Evolutionary conservation across 2,888 invertebrate genomes (phyloP).

Genomic region (Tubiluchus corallicola): DNA sequence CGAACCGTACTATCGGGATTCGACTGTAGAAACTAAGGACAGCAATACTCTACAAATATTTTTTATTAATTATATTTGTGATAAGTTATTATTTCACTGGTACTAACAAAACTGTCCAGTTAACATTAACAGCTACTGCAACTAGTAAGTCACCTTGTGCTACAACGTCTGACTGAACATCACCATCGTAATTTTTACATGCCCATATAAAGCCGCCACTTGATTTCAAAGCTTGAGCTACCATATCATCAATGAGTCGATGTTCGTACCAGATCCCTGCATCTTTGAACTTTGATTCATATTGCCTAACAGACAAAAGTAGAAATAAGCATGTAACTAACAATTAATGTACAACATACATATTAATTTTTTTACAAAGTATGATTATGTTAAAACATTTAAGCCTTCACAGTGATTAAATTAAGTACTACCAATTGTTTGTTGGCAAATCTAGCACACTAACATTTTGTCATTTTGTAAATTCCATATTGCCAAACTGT

Average conservation of each 20-base stretch:
- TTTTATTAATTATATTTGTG: no score
- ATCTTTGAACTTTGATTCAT: slow-evolving; percentile 51
- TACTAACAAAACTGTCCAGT: no score
- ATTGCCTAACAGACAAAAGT: slow-evolving; percentile 32
- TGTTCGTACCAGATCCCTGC: slow-evolving; percentile 76
- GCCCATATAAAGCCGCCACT: slow-evolving; percentile 75
- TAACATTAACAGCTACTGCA: no score
- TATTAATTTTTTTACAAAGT: slow-evolving; percentile 6
- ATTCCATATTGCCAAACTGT: no score
- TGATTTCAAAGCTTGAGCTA: slow-evolving; percentile 64
- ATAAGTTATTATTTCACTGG: neutral
- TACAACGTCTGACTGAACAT: slow-evolving; percentile 71
- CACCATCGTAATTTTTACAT: slow-evolving; percentile 82
- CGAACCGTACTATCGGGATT: no score
- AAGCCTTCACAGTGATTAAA: no score
- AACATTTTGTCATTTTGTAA: no score
- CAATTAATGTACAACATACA: no score
- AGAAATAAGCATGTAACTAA: slow-evolving; percentile 4
- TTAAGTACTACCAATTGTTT: no score
- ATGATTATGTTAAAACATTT: slow-evolving; percentile 9
- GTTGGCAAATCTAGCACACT: no score
- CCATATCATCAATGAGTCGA: slow-evolving; percentile 77
- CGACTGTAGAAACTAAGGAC: no score
- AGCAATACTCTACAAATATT: no score
- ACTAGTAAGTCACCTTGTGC: slow-evolving; percentile 56